Evolutionary conservation across 2,888 invertebrate species (phyloP).

Genomic region (Drosophila niveifrons): DNA sequence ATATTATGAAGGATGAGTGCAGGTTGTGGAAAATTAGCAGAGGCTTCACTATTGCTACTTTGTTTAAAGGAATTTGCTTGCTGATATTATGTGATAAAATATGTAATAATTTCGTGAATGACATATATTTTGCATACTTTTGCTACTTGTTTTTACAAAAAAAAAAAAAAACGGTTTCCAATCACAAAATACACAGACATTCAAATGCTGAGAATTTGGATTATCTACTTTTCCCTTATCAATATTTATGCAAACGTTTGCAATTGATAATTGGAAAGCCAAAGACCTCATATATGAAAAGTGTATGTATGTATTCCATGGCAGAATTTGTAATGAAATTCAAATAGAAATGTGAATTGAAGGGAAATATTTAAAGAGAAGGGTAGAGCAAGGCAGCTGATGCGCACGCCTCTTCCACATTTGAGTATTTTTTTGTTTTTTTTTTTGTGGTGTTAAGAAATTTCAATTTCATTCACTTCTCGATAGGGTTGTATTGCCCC

Average conservation of each 20-base stretch:
- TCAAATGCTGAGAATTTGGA: conserved; percentile 3
- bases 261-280: conserved; percentile 42
- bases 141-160: not conserved
- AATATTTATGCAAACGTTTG: conserved; percentile 36
- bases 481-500: conserved; percentile 5
- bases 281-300: not conserved
- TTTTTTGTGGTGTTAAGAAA: conserved; percentile 19
- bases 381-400: not conserved
- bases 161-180: not conserved
- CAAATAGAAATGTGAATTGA: conserved; percentile 17
- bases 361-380: not conserved
- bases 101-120: not conserved
- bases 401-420: conserved; percentile 10
- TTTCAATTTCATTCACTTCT: conserved; percentile 18
- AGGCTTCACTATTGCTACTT: not conserved
- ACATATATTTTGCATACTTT: not conserved
- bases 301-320: not conserved
- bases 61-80: not conserved
- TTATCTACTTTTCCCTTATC: conserved; percentile 17
- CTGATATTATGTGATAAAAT: not conserved
- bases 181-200: not conserved
- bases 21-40: conserved; percentile 27
- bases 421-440: conserved; percentile 11
- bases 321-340: conserved; percentile 34
- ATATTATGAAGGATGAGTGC: conserved; percentile 5